These are phyloP conservation scores for Megalops atlanticus DNA, from an alignment of 2,113 vertebrate genomes.

Conservation along the genomic window DNA sequence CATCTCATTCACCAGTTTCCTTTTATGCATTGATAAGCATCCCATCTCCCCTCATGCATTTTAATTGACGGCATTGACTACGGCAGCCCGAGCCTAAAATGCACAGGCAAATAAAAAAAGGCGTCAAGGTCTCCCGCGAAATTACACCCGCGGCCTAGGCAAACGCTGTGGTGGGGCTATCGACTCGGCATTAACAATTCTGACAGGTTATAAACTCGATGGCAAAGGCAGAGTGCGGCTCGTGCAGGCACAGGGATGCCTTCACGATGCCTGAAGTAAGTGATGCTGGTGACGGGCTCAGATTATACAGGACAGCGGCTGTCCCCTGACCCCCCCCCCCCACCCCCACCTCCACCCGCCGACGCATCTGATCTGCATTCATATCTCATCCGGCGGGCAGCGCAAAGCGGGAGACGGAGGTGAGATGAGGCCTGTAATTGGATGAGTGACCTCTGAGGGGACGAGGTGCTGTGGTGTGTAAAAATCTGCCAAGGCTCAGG, in stretches of 20 bases:
- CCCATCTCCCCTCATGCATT: conserved; percentile 44
- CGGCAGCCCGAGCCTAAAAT: conserved; percentile 25
- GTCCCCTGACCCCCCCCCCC: not conserved
- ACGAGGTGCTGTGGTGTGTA: conserved; percentile 8
- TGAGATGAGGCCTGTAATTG: conserved; percentile 30
- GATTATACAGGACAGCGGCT: too few relatives aligned
- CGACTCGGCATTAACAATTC: conserved; percentile 45
- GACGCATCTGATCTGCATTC: not conserved
- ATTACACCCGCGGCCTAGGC: conserved; percentile 20
- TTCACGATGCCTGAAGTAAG: too few relatives aligned
- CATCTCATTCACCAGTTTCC: conserved; percentile 23
- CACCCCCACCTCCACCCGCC: too few relatives aligned
- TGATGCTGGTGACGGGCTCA: too few relatives aligned
- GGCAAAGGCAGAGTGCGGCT: conserved; percentile 23
- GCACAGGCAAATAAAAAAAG: conserved; percentile 27
- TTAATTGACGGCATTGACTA: conserved; percentile 47
- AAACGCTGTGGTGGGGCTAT: conserved; percentile 26
- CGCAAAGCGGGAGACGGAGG: conserved; percentile 23
- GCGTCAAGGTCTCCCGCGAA: conserved; percentile 33
- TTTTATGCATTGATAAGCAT: conserved; percentile 39
- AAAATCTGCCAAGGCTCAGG: not conserved
- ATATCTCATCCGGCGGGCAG: not conserved
- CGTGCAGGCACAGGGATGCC: not conserved
- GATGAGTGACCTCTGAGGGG: conserved; percentile 23
- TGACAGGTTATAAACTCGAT: conserved; percentile 31